phyloP scores from a whole-genome alignment of 2,797 vertebrate species.

The Buphagus erythrorhynchus region DNA sequence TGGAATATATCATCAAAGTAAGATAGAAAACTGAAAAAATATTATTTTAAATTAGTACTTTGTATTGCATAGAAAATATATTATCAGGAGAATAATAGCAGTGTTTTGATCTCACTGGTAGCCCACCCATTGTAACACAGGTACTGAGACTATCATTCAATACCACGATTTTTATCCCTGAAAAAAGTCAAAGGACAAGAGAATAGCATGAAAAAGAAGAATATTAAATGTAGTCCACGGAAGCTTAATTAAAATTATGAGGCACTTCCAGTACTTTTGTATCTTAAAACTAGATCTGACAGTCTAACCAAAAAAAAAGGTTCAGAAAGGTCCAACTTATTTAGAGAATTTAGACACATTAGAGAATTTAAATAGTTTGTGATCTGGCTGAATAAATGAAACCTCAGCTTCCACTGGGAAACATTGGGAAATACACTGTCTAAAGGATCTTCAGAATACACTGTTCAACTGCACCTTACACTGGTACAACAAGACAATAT shows the following conservation, averaged over 20 bases:
- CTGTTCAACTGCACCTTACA: background rate
- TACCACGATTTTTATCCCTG: background rate
- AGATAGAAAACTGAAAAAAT: background rate
- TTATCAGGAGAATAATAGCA: background rate
- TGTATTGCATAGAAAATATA: background rate
- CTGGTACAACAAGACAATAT: background rate
- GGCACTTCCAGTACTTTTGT: background rate
- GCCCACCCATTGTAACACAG: background rate
- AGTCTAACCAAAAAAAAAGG: background rate
- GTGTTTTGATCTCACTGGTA: background rate
- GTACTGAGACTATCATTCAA: background rate
- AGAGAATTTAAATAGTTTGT: background rate
- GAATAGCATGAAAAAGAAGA: background rate
- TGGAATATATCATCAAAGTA: background rate
- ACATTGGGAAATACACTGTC: background rate
- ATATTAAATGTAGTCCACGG: background rate
- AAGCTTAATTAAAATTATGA: background rate
- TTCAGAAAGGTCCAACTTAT: background rate
- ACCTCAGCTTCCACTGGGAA: background rate
- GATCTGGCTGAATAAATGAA: background rate
- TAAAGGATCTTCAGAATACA: background rate
- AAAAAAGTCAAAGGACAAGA: background rate
- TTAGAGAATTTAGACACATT: background rate
- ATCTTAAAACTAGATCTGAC: background rate
- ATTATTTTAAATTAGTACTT: background rate